These are phyloP conservation scores for Caenorhabditis imperialis DNA, from an alignment of 2,888 invertebrate genomes.

Conservation along the genomic window DNA sequence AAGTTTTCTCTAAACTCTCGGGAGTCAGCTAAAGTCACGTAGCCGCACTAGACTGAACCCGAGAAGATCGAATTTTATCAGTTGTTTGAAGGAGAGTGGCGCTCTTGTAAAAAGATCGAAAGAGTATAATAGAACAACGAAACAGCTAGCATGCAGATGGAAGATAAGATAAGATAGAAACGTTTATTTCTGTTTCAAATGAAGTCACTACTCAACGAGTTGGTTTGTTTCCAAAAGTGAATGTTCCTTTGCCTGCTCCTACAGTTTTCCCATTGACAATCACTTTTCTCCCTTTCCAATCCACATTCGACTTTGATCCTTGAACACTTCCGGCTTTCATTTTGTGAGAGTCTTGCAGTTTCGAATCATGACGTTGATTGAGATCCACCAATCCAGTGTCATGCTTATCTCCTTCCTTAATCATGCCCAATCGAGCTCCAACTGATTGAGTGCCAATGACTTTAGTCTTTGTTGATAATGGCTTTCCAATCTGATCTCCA, in stretches of 20 bases:
- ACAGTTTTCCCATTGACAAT: slow-evolving; percentile 57
- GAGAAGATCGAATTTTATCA: too few species aligned
- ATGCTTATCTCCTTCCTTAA: slow-evolving; percentile 45
- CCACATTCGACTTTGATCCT: slow-evolving; percentile 51
- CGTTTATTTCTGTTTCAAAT: too few species aligned
- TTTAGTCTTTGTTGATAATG: slow-evolving; percentile 31
- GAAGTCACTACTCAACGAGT: slow-evolving; percentile 13
- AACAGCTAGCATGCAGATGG: too few species aligned
- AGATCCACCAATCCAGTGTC: slow-evolving; percentile 38
- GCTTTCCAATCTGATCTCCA: slow-evolving; percentile 33
- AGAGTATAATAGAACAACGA: too few species aligned
- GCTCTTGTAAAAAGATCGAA: too few species aligned
- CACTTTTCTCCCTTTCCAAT: slow-evolving; percentile 57
- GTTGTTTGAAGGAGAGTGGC: too few species aligned
- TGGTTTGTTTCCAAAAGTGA: slow-evolving; percentile 58
- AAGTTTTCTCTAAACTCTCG: not conserved
- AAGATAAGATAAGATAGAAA: too few species aligned
- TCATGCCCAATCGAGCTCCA: slow-evolving; percentile 26
- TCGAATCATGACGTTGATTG: slow-evolving; percentile 29
- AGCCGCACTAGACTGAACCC: not conserved
- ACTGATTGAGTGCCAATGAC: slow-evolving; percentile 43
- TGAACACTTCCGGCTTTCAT: slow-evolving; percentile 40
- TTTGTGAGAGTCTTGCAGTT: slow-evolving; percentile 23
- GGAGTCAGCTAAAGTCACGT: slow-evolving; percentile 3
- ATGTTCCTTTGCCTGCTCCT: slow-evolving; percentile 56